These are phyloP conservation scores for Temnothorax rugatulus DNA, from an alignment of 2,888 invertebrate species.

Conservation along the genomic window DNA sequence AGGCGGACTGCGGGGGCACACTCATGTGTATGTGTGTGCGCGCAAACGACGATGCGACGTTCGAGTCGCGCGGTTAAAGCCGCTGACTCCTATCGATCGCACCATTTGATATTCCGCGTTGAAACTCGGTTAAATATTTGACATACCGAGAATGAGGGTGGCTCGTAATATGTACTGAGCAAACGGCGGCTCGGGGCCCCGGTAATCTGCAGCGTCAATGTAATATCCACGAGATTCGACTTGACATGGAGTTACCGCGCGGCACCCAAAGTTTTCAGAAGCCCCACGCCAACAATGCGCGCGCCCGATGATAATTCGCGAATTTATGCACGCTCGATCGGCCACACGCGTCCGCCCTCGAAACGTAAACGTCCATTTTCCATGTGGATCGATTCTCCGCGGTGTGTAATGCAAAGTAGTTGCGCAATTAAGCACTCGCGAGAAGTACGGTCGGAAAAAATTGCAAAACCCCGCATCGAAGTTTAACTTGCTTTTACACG, in stretches of 20 bases:
- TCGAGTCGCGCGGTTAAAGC: conserved; percentile 58
- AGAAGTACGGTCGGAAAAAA: background rate
- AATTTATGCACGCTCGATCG: conserved; percentile 38
- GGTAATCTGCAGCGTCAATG: conserved; percentile 84
- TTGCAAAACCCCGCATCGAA: background rate
- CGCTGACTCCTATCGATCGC: conserved; percentile 79
- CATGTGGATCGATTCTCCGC: background rate
- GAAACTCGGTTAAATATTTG: conserved; percentile 83
- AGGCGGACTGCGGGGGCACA: background rate
- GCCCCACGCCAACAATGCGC: conserved; percentile 67
- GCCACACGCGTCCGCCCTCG: background rate
- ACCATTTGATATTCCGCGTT: conserved; percentile 79
- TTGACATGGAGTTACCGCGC: conserved; percentile 73
- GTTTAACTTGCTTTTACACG: background rate
- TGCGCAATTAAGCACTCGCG: conserved; percentile 1
- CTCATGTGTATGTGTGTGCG: conserved; percentile 32
- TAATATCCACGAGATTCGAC: conserved; percentile 82
- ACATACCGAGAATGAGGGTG: conserved; percentile 77
- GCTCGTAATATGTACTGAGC: conserved; percentile 82
- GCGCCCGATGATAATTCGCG: conserved; percentile 36
- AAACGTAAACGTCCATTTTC: background rate
- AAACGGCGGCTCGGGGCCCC: conserved; percentile 77
- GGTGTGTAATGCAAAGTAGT: background rate
- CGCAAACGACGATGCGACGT: conserved; percentile 58
- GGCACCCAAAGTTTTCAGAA: conserved; percentile 72